Conservation (phyloP, 2,113 vertebrate genomes). For the Vidua macroura region DNA sequence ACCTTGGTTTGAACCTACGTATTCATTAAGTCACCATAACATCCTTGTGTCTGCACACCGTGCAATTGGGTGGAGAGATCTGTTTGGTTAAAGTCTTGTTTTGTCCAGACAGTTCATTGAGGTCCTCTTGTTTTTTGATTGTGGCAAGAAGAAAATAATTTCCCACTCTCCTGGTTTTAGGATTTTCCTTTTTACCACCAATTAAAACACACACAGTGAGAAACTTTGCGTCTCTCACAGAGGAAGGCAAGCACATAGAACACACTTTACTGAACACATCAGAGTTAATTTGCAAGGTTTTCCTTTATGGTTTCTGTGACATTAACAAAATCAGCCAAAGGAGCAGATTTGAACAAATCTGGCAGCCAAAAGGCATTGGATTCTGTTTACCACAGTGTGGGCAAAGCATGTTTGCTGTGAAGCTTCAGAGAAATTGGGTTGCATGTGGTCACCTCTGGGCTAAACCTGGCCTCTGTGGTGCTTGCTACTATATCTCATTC, state of each 20-base stretch:
- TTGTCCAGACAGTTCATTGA: not conserved
- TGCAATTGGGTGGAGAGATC: not conserved
- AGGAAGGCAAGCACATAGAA: not conserved
- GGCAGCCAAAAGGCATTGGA: not conserved
- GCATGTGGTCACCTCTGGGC: not conserved
- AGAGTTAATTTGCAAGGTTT: not conserved
- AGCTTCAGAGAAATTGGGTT: not conserved
- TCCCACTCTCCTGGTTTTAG: not conserved
- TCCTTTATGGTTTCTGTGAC: not conserved
- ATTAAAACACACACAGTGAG: not conserved
- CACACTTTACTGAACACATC: not conserved
- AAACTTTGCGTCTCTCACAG: not conserved
- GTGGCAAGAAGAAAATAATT: not conserved
- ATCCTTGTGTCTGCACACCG: not conserved
- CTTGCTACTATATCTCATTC: conserved; percentile 25
- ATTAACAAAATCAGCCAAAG: not conserved
- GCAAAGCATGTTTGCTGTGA: not conserved
- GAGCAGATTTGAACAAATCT: not conserved
- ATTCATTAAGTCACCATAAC: not conserved
- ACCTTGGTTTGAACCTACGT: not conserved
- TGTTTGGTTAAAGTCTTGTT: not conserved
- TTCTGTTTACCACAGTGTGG: not conserved
- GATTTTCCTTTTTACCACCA: not conserved
- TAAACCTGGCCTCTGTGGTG: not conserved
- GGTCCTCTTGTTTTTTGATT: not conserved